A percentile compares a stretch with the other conserved stretches of the same genome.
Evolutionary conservation across 1,140 invertebrate genomes (phyloP).

Genomic region (Thaumetopoea pityocampa): DNA sequence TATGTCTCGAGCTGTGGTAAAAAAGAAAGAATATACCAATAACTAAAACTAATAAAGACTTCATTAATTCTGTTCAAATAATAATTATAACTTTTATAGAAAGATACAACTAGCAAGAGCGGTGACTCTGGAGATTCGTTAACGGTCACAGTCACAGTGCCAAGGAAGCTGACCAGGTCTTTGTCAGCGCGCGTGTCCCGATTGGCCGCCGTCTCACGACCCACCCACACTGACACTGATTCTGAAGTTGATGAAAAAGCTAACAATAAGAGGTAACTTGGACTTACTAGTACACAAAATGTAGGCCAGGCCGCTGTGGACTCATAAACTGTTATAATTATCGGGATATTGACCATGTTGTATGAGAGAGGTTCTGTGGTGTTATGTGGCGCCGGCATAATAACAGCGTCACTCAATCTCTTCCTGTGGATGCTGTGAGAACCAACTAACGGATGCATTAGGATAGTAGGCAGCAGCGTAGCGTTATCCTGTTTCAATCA

Average conservation of each 20-base stretch:
- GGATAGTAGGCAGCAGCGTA: no score
- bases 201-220: constrained; percentile 34
- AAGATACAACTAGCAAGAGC: constrained; percentile 32
- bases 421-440: no score
- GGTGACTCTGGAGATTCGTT: constrained; percentile 42
- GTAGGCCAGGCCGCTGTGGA: not conserved
- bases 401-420: no score
- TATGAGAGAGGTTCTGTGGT: not conserved
- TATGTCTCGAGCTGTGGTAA: no score
- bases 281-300: not conserved
- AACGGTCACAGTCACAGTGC: constrained; percentile 36
- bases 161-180: constrained; percentile 54
- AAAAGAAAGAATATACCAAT: no score
- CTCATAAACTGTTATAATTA: not conserved
- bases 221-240: constrained; percentile 59
- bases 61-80: not conserved
- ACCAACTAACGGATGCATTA: no score
- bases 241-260: constrained; percentile 64
- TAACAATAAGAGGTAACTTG: constrained; percentile 47
- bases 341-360: not conserved
- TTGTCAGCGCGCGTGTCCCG: constrained; percentile 62
- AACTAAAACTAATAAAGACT: no score
- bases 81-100: constrained; percentile 22
- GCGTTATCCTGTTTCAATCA: no score
- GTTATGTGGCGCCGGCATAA: no score